Conservation (phyloP, 2,888 invertebrate genomes). For the Piscicola geometra region DNA sequence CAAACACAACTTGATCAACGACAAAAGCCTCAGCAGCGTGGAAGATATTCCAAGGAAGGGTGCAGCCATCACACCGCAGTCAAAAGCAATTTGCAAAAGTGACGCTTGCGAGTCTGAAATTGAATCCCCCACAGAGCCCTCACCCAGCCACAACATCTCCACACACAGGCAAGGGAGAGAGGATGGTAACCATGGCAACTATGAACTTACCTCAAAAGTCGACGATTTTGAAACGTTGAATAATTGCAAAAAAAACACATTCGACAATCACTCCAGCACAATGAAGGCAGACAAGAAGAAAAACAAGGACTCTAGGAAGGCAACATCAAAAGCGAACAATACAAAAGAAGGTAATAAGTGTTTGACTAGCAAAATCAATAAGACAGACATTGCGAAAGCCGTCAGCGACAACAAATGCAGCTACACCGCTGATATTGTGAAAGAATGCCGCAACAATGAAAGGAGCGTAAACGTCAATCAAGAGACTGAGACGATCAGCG, state of each 20-base stretch:
- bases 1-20: neutral
- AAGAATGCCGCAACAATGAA: neutral
- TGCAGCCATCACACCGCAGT: neutral
- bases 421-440: neutral
- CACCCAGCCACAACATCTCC: no score
- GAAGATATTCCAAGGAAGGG: neutral
- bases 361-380: neutral
- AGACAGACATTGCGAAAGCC: neutral
- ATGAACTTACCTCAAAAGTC: neutral
- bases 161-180: neutral
- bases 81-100: neutral
- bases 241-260: no score
- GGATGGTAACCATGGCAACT: neutral
- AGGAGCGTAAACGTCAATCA: neutral
- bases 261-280: no score
- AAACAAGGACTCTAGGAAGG: no score
- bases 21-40: neutral
- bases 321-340: neutral
- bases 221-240: neutral
- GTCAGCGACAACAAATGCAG: neutral
- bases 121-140: neutral
- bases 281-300: no score
- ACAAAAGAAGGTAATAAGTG: neutral
- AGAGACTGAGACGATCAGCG: neutral
- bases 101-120: neutral